phyloP scores from a whole-genome alignment of 2,797 vertebrate genomes.

The Eidolon dupreanum region DNA sequence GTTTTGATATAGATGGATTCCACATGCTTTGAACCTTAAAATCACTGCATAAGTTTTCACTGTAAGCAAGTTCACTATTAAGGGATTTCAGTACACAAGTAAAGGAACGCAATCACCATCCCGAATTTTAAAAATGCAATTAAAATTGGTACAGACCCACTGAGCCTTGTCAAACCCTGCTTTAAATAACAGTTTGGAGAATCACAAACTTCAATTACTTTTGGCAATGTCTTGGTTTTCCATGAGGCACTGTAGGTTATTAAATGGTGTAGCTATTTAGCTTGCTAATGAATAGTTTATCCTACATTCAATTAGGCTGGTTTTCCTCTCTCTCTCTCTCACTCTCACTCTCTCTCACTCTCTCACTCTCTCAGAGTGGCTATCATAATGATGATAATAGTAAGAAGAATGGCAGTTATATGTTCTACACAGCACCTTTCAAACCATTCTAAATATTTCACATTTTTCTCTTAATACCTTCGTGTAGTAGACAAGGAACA shows the following conservation, averaged over 20 bases:
- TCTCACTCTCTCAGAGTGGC: neutral
- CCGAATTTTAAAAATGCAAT: slow-evolving; percentile 77
- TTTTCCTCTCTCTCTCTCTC: neutral
- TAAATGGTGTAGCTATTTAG: slow-evolving; percentile 74
- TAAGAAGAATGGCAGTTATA: neutral
- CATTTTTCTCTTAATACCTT: slow-evolving; percentile 28
- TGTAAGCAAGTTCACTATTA: slow-evolving; percentile 69
- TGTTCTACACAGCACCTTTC: neutral
- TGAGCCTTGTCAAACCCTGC: slow-evolving; percentile 72
- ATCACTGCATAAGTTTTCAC: slow-evolving; percentile 62
- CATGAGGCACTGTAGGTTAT: slow-evolving; percentile 74
- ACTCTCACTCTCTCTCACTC: neutral
- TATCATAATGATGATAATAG: neutral
- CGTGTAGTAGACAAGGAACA: neutral
- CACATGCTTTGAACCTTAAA: slow-evolving; percentile 70
- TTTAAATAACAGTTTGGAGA: slow-evolving; percentile 81
- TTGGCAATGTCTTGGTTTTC: slow-evolving; percentile 76
- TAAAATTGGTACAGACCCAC: slow-evolving; percentile 77
- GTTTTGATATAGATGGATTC: slow-evolving; percentile 52
- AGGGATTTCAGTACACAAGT: slow-evolving; percentile 67
- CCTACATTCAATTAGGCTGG: slow-evolving; percentile 67
- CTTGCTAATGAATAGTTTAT: slow-evolving; percentile 79
- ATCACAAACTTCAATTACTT: slow-evolving; percentile 80
- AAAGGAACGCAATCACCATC: slow-evolving; percentile 63
- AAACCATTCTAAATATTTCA: slow-evolving; percentile 42